Evolutionary conservation across 2,888 invertebrate species (phyloP).

Genomic region (Hydropsyche betteni): DNA sequence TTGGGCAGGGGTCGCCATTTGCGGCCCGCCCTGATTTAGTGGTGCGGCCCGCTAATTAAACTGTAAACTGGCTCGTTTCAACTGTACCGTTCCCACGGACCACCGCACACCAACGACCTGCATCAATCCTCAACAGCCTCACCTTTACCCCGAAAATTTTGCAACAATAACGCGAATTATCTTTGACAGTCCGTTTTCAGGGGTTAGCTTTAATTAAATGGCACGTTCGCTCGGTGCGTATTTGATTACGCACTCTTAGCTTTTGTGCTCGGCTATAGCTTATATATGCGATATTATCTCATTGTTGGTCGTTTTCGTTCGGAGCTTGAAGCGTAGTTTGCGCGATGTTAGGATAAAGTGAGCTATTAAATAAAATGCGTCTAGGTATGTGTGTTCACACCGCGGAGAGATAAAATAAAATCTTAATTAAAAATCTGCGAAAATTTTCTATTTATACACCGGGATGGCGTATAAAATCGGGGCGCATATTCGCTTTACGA

Average conservation of each 20-base stretch:
- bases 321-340: background rate
- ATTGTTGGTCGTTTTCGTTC: conserved; percentile 11
- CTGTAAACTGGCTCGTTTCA: conserved; percentile 45
- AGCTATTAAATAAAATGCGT: conserved; percentile 31
- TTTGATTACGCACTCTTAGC: conserved; percentile 32
- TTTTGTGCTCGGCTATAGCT: conserved; percentile 18
- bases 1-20: conserved; percentile 34
- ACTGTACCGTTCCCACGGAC: conserved; percentile 45
- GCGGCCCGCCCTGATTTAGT: conserved; percentile 43
- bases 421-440: conserved; percentile 26
- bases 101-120: conserved; percentile 11
- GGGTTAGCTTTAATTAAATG: background rate
- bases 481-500: background rate
- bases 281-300: conserved; percentile 14
- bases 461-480: too few species aligned
- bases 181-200: too few species aligned
- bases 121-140: conserved; percentile 9
- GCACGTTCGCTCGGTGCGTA: background rate
- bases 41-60: conserved; percentile 45
- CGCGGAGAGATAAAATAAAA: background rate
- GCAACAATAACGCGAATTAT: too few species aligned
- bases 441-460: background rate
- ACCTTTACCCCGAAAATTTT: background rate
- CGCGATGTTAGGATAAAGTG: conserved; percentile 26
- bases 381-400: conserved; percentile 6